Conservation (phyloP, 1,140 invertebrate genomes). For the Drosophila miranda region DNA sequence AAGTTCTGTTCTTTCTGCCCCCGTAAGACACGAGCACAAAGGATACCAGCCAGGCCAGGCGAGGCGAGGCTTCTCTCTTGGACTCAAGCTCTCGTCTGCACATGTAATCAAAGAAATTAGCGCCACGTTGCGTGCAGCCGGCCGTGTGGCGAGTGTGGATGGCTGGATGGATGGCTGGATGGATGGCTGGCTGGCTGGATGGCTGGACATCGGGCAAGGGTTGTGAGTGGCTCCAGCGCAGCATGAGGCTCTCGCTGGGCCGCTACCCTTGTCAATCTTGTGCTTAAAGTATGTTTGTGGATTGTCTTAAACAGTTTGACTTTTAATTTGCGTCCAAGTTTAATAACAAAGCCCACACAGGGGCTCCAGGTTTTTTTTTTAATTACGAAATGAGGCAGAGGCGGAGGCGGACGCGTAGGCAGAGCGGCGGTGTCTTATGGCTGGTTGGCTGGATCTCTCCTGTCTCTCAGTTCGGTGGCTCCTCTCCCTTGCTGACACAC, state of each 20-base stretch:
- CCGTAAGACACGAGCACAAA: slow-evolving; percentile 2
- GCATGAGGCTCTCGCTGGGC: slow-evolving; percentile 35
- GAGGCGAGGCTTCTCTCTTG: neutral
- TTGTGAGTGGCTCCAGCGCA: slow-evolving; percentile 66
- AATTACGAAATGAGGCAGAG: too few species aligned
- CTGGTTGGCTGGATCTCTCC: slow-evolving; percentile 28
- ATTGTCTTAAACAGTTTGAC: slow-evolving; percentile 81
- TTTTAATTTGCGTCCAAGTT: slow-evolving; percentile 74
- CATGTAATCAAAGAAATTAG: slow-evolving; percentile 81
- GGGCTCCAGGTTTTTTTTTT: too few species aligned
- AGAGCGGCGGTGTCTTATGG: too few species aligned
- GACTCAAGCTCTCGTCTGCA: slow-evolving; percentile 37
- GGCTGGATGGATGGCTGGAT: slow-evolving; percentile 31
- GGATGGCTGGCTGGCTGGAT: slow-evolving; percentile 18
- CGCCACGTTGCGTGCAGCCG: slow-evolving; percentile 73
- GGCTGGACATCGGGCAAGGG: slow-evolving; percentile 47
- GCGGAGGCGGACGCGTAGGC: too few species aligned
- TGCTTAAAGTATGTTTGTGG: slow-evolving; percentile 67
- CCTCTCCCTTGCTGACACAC: neutral
- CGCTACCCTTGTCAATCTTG: slow-evolving; percentile 57
- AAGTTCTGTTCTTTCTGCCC: slow-evolving; percentile 52
- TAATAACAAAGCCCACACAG: slow-evolving; percentile 48
- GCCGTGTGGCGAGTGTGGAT: slow-evolving; percentile 53
- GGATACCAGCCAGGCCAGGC: too few species aligned
- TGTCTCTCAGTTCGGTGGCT: slow-evolving; percentile 11